Base-by-base conservation (phyloP, 1,140 invertebrate species). In the Papilio aristodemus region DNA sequence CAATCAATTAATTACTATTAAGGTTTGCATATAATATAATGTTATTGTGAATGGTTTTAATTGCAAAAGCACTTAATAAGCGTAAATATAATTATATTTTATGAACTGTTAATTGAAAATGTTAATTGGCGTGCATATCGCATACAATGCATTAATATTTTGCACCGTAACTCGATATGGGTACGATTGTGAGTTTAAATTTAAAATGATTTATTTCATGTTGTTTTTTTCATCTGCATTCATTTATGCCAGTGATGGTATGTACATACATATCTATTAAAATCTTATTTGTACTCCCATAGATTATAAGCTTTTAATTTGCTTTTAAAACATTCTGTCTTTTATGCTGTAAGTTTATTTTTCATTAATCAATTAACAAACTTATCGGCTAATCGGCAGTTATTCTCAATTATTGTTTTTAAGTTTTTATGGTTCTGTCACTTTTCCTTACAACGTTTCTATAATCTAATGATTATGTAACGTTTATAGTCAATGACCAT, bases 221-320 rank as follows among this genome's bases (percentile, higher is more conserved):
- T 71, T 81, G 59, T 46, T 72, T 70, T 70, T 73, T 22, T 64
- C 78, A 70, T 80, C 58, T 67, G 72, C 70, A 17, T 43, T 71
- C 59, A 77, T 77, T 69, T 72, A 74, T 69, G 69, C 72, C 43
- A 50, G 70, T 27, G 70, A 81, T 72, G 81, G 79, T 80, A 73
- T 63, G 75, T 75, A 68, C 62, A 9, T 32, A 62, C 69, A 71
- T 54, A 32, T 32, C 6, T 2, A 32, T 32, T 32, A 32, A 32
- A 32, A 32, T 6, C 27, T 32, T 32, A 32, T 32, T 32, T 32
- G 27, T 3, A 32, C 2, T 6, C 27, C 27, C 27, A 32, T 32
- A 32, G 27, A 3, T 32, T 6, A 32, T n/a, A n/a, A n/a, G n/a
- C n/a, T n/a, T 32, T 32, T 32, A 32, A 32, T 32, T 32, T 3